Base-by-base conservation (phyloP, 2,113 vertebrate genomes). In the Baryphthengus martii region DNA sequence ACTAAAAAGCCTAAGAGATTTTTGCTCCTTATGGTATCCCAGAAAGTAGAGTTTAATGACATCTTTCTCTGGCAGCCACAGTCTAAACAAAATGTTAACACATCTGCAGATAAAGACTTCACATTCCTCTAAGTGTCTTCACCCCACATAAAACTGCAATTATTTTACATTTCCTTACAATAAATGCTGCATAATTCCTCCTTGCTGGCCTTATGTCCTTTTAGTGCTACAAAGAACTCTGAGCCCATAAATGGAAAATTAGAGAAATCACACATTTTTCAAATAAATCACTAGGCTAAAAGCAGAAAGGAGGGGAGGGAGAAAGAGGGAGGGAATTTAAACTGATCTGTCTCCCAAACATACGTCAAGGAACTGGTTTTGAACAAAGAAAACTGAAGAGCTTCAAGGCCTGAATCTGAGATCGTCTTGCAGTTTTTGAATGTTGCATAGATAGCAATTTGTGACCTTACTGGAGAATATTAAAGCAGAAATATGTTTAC, bases 101-200 rank as follows among this genome's bases (percentile, higher is more conserved):
- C 35, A 88, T 80, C 59, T 93, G 81, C 70, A 92, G 92, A 94
- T 93, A 86, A 97, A 89, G 85, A 42, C 56, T 94, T 59, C 19
- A 44, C 81, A 61, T 83, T 90, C 83, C 91, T 93, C 78, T 68
- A 79, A 96, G 49, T 59, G 50, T 26, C 55, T 24, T 84, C 17
- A 42, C n/a, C 68, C 67, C 47, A 80, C 62, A 95, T 89, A 81
- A 96, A 93, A 90, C 73, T 78, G n/a, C 44, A 95, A 59, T 96
- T 96, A 95, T 96, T 97, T 82, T 96, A 93, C 81, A 50, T 77
- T 52, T 96, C 87, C 53, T 95, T 85, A 67, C 45, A 95, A 81
- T 13, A 58, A 55, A 61, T 52, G 39, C 73, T 84, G 31, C 53
- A 49, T 85, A 88, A 85, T 63, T 95, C 56, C 81, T 85, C 58